Base-by-base conservation (phyloP, 2,797 vertebrate species). In the Anniella stebbinsi region DNA sequence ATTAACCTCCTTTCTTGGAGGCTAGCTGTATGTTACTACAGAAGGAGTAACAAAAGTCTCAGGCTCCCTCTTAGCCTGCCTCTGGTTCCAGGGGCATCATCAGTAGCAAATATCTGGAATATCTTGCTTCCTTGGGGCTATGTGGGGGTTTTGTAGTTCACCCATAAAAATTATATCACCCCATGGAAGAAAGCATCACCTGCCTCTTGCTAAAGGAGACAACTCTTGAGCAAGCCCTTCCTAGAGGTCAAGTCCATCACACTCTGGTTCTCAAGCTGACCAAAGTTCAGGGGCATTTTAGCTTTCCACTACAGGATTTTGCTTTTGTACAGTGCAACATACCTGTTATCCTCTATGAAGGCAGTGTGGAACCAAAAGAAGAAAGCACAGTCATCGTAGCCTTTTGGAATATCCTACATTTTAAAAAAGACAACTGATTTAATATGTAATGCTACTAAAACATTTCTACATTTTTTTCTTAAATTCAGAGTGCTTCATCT, bases 311-410 rank as follows among this genome's bases (percentile, higher is more conserved):
- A 23, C 36, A 73, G n/a, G 69, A 11, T 11, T 66, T 2, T 13
- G 28, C 12, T 80, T 28, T 48, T 8, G 3, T 57, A 66, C 13
- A 70, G 41, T 67, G 18, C 12, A 88, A 88, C 97, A 45, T 97
- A 99, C 99, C 97, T 99, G 95, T 98, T 97, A 45, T 98, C 97
- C 80, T 97, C 96, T 95, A 99, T 94, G 92, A 99, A 99, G 67
- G 98, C 98, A 48, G 98, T 99, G 89, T 99, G 98, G 95, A 99
- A 99, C 98, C 99, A 99, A 94, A 99, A 99, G 96, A 98, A 99
- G 96, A 99, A 99, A 0, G 98, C 97, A 87, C 99, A 99, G 92
- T 98, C 97, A 91, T 99, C 98, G 57, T 99, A 99, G 90, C 98
- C 98, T 93, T 98, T 99, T 0, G 98, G 98, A 89, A 99, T 97